Percentiles rank a stretch among this genome's conserved stretches.
Evolutionary conservation across 53 echinoderm and acorn worm genomes (phyloP).

Genomic region (Crossaster papposus): DNA sequence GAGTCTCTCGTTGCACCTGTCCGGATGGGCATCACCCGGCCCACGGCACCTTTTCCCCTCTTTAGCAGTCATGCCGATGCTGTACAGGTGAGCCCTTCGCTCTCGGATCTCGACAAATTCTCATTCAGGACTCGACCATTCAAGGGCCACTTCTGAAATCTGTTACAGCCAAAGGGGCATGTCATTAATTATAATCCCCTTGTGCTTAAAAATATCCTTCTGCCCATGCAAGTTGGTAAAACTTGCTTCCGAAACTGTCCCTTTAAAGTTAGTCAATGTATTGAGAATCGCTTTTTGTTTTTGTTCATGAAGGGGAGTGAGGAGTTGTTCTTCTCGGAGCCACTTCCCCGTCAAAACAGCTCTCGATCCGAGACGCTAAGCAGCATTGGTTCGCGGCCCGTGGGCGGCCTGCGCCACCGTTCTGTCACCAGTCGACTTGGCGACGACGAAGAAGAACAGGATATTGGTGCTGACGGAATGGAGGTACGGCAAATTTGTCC

Average conservation of each 20-base stretch:
- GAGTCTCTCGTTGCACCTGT: constrained; percentile 97
- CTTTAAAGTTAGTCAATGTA: background rate
- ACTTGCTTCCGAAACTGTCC: no score
- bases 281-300: background rate
- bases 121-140: no score
- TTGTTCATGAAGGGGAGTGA: constrained; percentile 80
- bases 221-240: no score
- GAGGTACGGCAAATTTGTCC: constrained; percentile 64
- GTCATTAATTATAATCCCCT: no score
- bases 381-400: constrained; percentile 45
- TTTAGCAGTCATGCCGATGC: constrained; percentile 93
- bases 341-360: constrained; percentile 72
- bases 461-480: constrained; percentile 76
- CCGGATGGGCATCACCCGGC: constrained; percentile 92
- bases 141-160: no score
- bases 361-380: constrained; percentile 23
- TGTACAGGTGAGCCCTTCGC: constrained; percentile 73
- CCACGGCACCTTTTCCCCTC: constrained; percentile 88
- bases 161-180: no score
- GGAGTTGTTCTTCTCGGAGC: constrained; percentile 92
- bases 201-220: no score
- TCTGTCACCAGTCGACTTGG: constrained; percentile 52
- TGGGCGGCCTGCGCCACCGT: constrained; percentile 55
- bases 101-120: background rate
- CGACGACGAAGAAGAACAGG: constrained; percentile 79